Evolutionary conservation across 2,888 invertebrate species (phyloP), one percentile per base, ranked within the genome.

Genomic region (Hypomecis atomaria): DNA sequence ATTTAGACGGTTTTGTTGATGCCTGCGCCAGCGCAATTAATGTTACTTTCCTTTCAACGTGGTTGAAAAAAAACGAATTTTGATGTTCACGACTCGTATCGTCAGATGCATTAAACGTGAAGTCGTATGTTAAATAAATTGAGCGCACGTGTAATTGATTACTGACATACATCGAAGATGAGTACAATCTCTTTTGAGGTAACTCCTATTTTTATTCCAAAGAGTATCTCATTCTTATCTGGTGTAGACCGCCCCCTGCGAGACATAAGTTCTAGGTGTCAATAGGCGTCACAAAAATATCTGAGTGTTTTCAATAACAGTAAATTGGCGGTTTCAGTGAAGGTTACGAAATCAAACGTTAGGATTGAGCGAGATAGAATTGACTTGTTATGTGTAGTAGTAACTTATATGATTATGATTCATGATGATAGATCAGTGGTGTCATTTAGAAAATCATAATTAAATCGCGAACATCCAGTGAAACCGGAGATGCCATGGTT

Each of bases 81-180:
- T 83, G 84, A 88, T 85, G 85, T 83, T 89, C 90, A 88, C 88
- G 88, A 88, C 78, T 86, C 77, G 75, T 77, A 77, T 75, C 82
- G 75, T 82, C 79, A 76, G 83, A 85, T 85, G 85, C 86, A 84
- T 88, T 87, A 88, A 84, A 87, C 84, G 81, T 82, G 71, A 78
- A 82, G 78, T 78, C 78, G 78, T 85, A 79, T 81, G 78, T 85
- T 83, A 79, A 85, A 86, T 84, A 83, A 87, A 87, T 86, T 82
- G 84, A 79, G 77, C 82, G 82, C 77, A 81, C 77, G 73, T 77
- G 73, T 82, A 80, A 84, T 86, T 83, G 80, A 85, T 86, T 83
- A 77, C 80, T 77, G 78, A 74, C 77, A 81, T 70, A 78, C 68
- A 76, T 76, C 70, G 59, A 74, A 74, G 70, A 71, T 62, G 59